Base-by-base conservation (phyloP, 1,140 invertebrate species). In the Drosophila insularis region DNA sequence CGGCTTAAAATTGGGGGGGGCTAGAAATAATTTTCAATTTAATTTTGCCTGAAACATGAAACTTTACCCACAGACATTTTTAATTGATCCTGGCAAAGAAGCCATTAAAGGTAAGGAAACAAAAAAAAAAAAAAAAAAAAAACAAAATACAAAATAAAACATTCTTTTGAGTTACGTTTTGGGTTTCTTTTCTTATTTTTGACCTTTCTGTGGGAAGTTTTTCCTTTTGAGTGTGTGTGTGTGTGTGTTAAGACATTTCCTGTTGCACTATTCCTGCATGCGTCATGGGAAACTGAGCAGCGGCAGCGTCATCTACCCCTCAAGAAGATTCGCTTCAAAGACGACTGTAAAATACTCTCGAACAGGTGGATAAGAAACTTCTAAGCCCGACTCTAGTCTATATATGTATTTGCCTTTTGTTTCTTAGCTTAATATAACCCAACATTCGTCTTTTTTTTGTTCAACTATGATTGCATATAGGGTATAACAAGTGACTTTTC, bases 271-370 rank as follows among this genome's bases (percentile, higher is more conserved):
- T 59, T 37, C 37, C 37, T 54, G 11, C 43, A 39, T 62, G 27
- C 82, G 82, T 87, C 82, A 87, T 87, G 82, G 82, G 82, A 87
- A 87, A 58, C 75, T 87, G 66, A 87, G 65, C 35, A 63, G 61
- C 43, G 63, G 11, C n/a, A 53, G 43, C 13, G 53, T 58, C 62
- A 65, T 40, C 67, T 46, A 74, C 64, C 72, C 72, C 77, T 17
- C 13, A 53, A 59, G 35, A 62, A 5, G 27, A 6, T 27, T 6
- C 27, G 27, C 27, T 27, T 27, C 19, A 35, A 46, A 53, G 6
- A n/a, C 21, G 19, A 32, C 50, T 35, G 11, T 8, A 17, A 50
- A 21, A 50, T 11, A 50, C 43, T 17, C 43, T 46, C 14, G 2
- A 46, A 14, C 7, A 46, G 14, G 39, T 6, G n/a, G 4, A 23